A percentile compares a stretch with the other conserved stretches of the same genome.
phyloP scores from a whole-genome alignment of 2,888 invertebrate genomes.

The Idaea dimidiata region DNA sequence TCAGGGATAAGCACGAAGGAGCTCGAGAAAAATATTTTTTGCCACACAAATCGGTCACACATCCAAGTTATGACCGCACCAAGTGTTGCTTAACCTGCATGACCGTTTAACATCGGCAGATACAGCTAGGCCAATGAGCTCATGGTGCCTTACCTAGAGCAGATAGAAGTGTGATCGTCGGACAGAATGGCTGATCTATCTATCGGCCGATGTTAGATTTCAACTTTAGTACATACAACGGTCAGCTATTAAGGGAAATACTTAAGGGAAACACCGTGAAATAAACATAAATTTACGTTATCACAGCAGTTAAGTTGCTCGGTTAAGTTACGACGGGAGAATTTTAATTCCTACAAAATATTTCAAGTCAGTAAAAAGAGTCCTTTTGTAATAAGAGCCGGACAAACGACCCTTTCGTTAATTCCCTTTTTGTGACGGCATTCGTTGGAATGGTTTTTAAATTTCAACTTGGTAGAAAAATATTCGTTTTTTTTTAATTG shows the following conservation, averaged over 20 bases:
- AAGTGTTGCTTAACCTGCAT: no score
- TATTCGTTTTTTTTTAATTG: neutral
- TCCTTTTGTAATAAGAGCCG: conserved; percentile 17
- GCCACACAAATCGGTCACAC: no score
- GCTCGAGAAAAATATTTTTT: no score
- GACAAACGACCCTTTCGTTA: conserved; percentile 2
- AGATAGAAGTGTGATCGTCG: no score
- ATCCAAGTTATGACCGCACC: no score
- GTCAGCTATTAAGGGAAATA: conserved; percentile 24
- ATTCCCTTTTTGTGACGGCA: neutral
- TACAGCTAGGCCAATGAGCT: no score
- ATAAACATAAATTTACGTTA: conserved; percentile 34
- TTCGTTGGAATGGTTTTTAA: neutral
- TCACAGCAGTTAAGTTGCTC: conserved; percentile 24
- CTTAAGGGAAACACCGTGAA: conserved; percentile 21
- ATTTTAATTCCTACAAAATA: conserved; percentile 32
- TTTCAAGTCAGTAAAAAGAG: conserved; percentile 28
- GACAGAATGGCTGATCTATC: no score
- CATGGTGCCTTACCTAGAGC: no score
- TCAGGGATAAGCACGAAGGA: no score
- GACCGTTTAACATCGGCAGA: no score
- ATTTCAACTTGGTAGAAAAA: neutral
- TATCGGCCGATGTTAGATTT: neutral
- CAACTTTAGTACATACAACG: conserved; percentile 14
- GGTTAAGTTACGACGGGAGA: conserved; percentile 25